Base-by-base conservation (phyloP, 2,113 vertebrate species). In the Tautogolabrus adspersus region DNA sequence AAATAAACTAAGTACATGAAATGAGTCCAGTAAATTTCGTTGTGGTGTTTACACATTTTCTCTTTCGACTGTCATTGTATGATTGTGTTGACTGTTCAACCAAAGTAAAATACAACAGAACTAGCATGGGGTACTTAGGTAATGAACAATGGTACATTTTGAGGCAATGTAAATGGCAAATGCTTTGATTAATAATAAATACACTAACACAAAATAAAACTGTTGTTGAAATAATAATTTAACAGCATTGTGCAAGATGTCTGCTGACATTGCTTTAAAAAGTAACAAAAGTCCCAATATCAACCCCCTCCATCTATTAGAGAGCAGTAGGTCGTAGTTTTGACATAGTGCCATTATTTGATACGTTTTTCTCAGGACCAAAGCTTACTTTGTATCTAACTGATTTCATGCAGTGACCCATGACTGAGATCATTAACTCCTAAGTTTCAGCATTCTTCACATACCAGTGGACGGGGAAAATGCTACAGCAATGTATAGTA, bases 51-150 rank as follows among this genome's bases (percentile, higher is more conserved):
- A 44, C 42, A 10, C 6, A 44, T 10, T 2, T 44, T 44, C 42
- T 10, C 0, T 12, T 13, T 57, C 9, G 51, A 54, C 57, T 60
- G 30, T 0, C 3, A 7, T 10, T 13, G 10, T 44, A 10, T 12
- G 16, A 22, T 42, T 44, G 8, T 44, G 13, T 44, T 21, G 15
- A 47, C 42, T 70, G 64, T 80, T 83, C 60, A 77, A 70, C 51
- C 65, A 74, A 77, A 47, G 51, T 51, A 21, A 23, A 21, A 54
- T 44, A n/a, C n/a, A n/a, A n/a, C n/a, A n/a, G n/a, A n/a, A n/a
- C n/a, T n/a, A n/a, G n/a, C n/a, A n/a, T n/a, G n/a, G 9, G 19
- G 13, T 42, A n/a, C 54, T 23, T 30, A 5, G 1, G 22, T 19
- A 6, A 22, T 30, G 22, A 10, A 18, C 38, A 56, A 13, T 6